Base-by-base conservation (phyloP, 2,113 vertebrate species). In the Hippotragus niger region DNA sequence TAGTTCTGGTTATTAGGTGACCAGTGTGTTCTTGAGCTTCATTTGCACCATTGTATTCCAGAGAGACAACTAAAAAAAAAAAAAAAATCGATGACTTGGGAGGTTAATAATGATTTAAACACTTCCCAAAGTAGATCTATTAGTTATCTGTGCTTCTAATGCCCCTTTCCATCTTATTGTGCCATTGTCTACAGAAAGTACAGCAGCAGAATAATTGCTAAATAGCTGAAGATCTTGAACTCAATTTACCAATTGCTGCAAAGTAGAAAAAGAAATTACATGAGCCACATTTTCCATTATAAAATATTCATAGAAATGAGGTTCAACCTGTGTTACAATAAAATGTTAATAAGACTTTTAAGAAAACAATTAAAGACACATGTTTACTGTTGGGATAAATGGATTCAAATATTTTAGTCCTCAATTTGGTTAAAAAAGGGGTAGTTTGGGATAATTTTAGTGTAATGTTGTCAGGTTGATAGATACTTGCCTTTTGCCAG, bases 171-270 rank as follows among this genome's bases (percentile, higher is more conserved):
- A 90, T 29, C 50, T 87, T 57, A n/a, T 19, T 60, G 45, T 81
- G 78, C 25, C 27, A 31, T 55, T 85, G 31, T 93, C 27, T 90
- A 31, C 19, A 19, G 71, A 60, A 80, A 81, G 40, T 23, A 57
- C 27, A 88, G 40, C 15, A 45, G 33, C 62, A 97, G 91, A 91
- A 84, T 97, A 97, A 97, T 97, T 96, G 82, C 90, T 29, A 31
- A 93, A 94, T 92, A 95, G 92, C 67, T 96, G 80, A 88, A 97
- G 81, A 96, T 95, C 81, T 95, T 97, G 97, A 98, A 97, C 67
- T 96, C 64, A 58, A 97, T 98, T 97, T 97, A 89, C 96, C 88
- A 97, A 36, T 55, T 90, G 91, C 90, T 96, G 90, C 91, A 74
- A 78, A 71, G 33, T 82, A 95, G 53, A 83, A 90, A 90, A 89